Base-by-base conservation (phyloP, 2,888 invertebrate genomes). In the Ptychoptera contaminata region DNA sequence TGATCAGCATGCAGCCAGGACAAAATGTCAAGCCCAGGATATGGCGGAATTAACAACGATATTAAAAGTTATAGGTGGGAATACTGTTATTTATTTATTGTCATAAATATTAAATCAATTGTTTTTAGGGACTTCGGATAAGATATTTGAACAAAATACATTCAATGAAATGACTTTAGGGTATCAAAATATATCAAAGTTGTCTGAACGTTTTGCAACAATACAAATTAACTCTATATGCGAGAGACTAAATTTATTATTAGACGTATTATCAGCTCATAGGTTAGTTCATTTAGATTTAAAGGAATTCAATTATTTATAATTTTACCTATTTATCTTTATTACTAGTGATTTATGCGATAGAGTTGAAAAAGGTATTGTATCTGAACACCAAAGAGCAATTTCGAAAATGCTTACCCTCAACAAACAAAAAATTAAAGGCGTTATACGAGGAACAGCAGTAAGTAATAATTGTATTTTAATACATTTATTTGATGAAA, bases 341-440 rank as follows among this genome's bases (percentile, higher is more conserved):
- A 32, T 45, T 48, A 42, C 11, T 23, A 53, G 52, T 48, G 72
- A 73, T 49, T 56, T 76, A 15, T 76, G 76, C 52, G 76, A 76
- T 53, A 63, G 76, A 46, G 68, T 76, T 47, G 76, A 76, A 52
- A 68, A 70, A 44, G 76, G 76, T 5, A 70, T 76, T 2, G 71
- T 72, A 14, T 69, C 72, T 14, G 77, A 76, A 56, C 76, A 77
- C 56, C 73, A 75, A 50, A 67, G 68, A 30, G 76, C 76, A 1
- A 58, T 76, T 8, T 69, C 73, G 2, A 75, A 75, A 51, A 74
- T 76, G 73, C 54, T 76, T 32, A 68, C 71, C 2, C 60, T 76
- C 43, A 77, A 77, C 53, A 75, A 74, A 51, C 61, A 73, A 40
- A 74, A 74, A 56, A 73, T 76, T 56, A 76, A 76, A 54, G 75